Percentiles rank a stretch among this genome's conserved stretches.
These are phyloP conservation scores for Gobio gobio DNA, from an alignment of 2,113 vertebrate genomes.

Conservation along the genomic window DNA sequence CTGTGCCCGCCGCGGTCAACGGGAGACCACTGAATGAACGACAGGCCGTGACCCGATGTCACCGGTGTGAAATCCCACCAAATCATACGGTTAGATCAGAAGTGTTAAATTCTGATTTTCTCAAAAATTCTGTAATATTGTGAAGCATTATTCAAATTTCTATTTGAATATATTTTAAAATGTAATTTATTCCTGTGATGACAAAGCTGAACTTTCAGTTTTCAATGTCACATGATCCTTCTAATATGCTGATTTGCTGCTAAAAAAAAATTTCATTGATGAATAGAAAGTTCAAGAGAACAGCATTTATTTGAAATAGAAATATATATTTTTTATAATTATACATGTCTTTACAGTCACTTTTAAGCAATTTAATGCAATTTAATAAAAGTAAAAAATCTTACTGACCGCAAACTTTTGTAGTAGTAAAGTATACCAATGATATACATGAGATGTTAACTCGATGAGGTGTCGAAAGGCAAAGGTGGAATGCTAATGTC, in stretches of 20 bases:
- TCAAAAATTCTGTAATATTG: not conserved
- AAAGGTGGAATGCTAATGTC: not conserved
- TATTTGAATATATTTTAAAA: not conserved
- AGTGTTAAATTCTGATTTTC: too few species aligned
- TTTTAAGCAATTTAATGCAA: too few species aligned
- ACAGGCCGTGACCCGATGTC: conserved; percentile 9
- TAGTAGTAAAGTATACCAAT: not conserved
- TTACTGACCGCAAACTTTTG: too few species aligned
- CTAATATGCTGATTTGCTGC: not conserved
- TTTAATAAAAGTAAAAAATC: too few species aligned
- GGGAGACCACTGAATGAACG: not conserved
- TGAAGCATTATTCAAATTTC: not conserved
- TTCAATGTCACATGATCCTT: not conserved
- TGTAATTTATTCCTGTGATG: not conserved
- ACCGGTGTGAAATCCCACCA: conserved; percentile 5
- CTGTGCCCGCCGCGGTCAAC: not conserved
- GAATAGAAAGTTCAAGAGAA: too few species aligned
- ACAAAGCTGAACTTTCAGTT: not conserved
- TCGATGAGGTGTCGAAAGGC: not conserved
- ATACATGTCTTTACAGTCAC: too few species aligned
- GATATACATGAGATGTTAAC: not conserved
- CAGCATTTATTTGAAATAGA: too few species aligned
- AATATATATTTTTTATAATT: too few species aligned
- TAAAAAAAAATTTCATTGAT: too few species aligned
- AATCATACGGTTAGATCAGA: not conserved